Evolutionary conservation across 2,113 vertebrate genomes (phyloP).

Genomic region (Bostrychus sinensis): DNA sequence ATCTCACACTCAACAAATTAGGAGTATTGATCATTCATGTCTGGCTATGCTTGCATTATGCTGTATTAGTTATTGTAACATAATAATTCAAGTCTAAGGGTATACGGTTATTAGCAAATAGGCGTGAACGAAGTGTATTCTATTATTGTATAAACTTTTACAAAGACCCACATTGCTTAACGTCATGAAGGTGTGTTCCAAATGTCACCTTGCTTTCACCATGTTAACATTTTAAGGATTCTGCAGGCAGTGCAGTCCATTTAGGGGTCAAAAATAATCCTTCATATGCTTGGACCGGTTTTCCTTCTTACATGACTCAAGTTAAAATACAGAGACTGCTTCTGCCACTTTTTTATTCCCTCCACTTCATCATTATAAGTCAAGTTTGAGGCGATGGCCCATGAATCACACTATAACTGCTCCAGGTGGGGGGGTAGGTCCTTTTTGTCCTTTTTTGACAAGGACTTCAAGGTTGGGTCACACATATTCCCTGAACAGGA

Average conservation of each 20-base stretch:
- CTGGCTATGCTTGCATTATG: no score
- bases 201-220: not conserved
- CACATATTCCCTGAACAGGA: slow-evolving; percentile 25
- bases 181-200: not conserved
- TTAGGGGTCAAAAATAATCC: not conserved
- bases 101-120: no score
- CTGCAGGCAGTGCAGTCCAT: slow-evolving; percentile 2
- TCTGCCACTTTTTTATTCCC: slow-evolving; percentile 41
- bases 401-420: slow-evolving; percentile 38
- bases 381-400: slow-evolving; percentile 21
- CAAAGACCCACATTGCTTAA: not conserved
- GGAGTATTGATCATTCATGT: no score
- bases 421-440: slow-evolving; percentile 13
- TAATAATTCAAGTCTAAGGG: no score
- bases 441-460: slow-evolving; percentile 31
- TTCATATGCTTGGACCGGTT: slow-evolving; percentile 7
- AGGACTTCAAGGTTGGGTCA: slow-evolving; percentile 34
- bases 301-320: not conserved
- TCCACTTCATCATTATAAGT: slow-evolving; percentile 28
- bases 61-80: no score
- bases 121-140: no score
- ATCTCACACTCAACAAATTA: no score
- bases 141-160: no score
- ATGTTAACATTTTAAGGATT: not conserved
- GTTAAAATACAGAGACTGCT: not conserved